Percentiles rank a stretch among this genome's conserved stretches.
Evolutionary conservation across 2,888 invertebrate genomes (phyloP).

Genomic region (Oxycera nigricornis): DNA sequence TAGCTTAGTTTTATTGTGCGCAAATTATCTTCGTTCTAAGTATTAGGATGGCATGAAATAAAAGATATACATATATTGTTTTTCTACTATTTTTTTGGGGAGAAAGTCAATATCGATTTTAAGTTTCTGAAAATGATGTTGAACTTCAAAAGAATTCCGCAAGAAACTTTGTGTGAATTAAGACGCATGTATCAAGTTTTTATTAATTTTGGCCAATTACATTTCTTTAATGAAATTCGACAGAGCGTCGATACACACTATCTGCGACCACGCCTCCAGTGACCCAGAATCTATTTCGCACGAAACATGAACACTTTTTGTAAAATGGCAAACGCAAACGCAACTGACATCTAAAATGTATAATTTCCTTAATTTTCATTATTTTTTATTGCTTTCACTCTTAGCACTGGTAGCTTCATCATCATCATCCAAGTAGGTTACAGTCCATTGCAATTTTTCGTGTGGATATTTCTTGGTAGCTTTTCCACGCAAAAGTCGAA

Average conservation of each 20-base stretch:
- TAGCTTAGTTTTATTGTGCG: no score
- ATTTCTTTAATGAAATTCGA: neutral
- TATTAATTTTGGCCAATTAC: neutral
- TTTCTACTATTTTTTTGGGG: no score
- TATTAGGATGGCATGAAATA: no score
- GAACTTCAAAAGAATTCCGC: neutral
- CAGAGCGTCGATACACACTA: no score
- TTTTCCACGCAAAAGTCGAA: neutral
- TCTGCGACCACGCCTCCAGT: neutral
- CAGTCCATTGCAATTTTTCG: neutral
- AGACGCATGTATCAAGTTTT: neutral
- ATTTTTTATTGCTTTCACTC: neutral
- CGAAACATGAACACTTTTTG: neutral
- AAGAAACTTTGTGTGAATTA: no score
- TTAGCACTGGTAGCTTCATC: neutral
- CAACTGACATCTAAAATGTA: neutral
- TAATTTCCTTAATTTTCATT: neutral
- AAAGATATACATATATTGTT: no score
- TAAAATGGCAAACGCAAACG: neutral
- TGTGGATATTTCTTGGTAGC: neutral
- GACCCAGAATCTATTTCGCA: neutral
- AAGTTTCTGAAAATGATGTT: neutral
- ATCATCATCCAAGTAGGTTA: neutral
- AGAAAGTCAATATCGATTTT: neutral
- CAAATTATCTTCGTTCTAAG: no score